These are phyloP conservation scores for Meta bourneti DNA, from an alignment of 2,888 invertebrate species.

Conservation along the genomic window DNA sequence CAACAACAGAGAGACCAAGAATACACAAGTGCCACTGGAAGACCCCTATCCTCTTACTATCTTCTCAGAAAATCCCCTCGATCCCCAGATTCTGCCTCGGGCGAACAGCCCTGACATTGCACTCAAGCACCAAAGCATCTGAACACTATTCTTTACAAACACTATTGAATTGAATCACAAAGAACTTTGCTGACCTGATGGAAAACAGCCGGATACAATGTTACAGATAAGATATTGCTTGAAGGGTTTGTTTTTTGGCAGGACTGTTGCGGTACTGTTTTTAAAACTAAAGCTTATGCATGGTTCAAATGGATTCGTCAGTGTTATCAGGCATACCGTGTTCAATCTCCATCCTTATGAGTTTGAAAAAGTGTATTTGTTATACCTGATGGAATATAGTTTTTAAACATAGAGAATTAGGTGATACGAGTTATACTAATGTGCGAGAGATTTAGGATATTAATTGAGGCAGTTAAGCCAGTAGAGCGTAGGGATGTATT, in stretches of 20 bases:
- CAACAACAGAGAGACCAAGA: conserved; percentile 64
- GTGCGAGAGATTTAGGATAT: too few species aligned
- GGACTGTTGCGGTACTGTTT: too few species aligned
- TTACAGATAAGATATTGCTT: too few species aligned
- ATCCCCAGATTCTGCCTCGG: too few species aligned
- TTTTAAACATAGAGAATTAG: background rate
- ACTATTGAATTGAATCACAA: background rate
- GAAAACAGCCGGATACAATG: background rate
- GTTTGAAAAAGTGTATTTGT: background rate
- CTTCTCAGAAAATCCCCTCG: too few species aligned
- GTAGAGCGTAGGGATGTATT: too few species aligned
- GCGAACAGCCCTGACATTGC: too few species aligned
- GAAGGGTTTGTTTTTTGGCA: too few species aligned
- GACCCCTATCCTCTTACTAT: conserved; percentile 30
- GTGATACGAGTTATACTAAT: background rate
- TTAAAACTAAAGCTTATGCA: too few species aligned
- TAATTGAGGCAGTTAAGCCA: too few species aligned
- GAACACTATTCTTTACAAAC: background rate
- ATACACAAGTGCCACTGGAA: conserved; percentile 67
- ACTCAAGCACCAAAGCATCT: background rate
- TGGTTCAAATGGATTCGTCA: too few species aligned
- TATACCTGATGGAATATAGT: background rate
- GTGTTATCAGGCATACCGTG: background rate
- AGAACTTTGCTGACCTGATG: background rate
- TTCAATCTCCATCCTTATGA: background rate